These are phyloP conservation scores for Globicephala melas DNA, from an alignment of 2,113 vertebrate species.

Conservation along the genomic window DNA sequence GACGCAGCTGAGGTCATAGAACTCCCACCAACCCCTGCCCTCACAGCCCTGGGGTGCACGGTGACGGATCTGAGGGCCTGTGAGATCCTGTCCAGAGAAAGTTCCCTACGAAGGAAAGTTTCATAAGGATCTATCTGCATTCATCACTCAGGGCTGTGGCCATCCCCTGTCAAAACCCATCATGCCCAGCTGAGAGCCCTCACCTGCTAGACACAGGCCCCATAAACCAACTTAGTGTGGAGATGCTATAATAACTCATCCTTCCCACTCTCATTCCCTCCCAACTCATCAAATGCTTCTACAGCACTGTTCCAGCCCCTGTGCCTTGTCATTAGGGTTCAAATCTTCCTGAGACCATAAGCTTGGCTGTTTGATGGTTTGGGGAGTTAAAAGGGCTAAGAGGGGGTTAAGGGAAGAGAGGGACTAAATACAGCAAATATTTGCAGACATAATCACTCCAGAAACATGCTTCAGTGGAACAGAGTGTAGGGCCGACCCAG, in stretches of 20 bases:
- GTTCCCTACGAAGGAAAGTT: not conserved
- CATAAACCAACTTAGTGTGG: fast-evolving
- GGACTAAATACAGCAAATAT: conserved; percentile 61
- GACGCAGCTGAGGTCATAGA: not conserved
- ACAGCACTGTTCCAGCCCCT: not conserved
- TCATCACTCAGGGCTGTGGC: not conserved
- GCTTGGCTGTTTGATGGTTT: conserved; percentile 21
- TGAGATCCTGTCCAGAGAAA: not conserved
- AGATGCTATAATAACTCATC: not conserved
- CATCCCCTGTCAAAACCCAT: not conserved
- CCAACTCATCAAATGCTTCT: not conserved
- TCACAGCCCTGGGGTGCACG: not conserved
- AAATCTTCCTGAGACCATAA: not conserved
- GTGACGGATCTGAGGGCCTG: not conserved
- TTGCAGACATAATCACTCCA: conserved; percentile 52
- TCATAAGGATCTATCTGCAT: not conserved
- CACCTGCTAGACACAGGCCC: not conserved
- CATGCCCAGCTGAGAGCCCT: not conserved
- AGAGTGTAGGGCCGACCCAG: not conserved
- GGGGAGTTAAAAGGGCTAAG: not conserved
- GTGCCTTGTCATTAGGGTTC: not conserved
- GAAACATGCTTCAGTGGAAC: conserved; percentile 44
- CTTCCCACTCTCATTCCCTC: not conserved
- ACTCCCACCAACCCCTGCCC: not conserved
- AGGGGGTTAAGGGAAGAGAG: not conserved